Conservation (phyloP, 1,140 invertebrate genomes). For the Yoshiicerus persimilis region DNA sequence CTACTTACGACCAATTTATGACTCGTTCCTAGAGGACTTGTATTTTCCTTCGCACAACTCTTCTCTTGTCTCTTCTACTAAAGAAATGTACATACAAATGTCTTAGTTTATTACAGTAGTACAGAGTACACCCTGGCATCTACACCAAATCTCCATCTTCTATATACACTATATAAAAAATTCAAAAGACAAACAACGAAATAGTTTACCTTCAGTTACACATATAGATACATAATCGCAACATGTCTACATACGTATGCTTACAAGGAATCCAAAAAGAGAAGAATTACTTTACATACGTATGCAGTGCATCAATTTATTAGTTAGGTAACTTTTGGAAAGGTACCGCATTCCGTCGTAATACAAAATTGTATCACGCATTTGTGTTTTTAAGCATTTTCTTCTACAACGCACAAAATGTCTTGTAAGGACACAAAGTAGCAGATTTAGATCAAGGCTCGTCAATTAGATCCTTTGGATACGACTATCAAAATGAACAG, state of each 20-base stretch:
- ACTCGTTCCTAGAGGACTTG: not conserved
- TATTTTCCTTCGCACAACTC: not conserved
- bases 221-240: not conserved
- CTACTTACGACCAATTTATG: conserved; percentile 22
- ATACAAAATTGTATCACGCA: not conserved
- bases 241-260: not conserved
- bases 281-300: not conserved
- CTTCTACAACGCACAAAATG: too few relatives aligned
- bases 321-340: not conserved
- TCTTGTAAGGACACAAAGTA: not conserved
- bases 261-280: not conserved
- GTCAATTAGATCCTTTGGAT: too few relatives aligned
- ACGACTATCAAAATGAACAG: too few relatives aligned
- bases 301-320: not conserved
- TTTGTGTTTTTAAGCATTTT: too few relatives aligned
- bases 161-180: not conserved
- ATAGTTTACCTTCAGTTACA: not conserved
- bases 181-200: not conserved
- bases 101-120: not conserved
- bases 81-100: not conserved
- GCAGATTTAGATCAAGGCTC: too few relatives aligned
- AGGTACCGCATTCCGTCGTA: not conserved
- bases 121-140: not conserved
- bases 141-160: not conserved
- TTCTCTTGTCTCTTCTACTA: not conserved